Conservation (phyloP, 2,797 vertebrate genomes). For the Macropodus opercularis region DNA sequence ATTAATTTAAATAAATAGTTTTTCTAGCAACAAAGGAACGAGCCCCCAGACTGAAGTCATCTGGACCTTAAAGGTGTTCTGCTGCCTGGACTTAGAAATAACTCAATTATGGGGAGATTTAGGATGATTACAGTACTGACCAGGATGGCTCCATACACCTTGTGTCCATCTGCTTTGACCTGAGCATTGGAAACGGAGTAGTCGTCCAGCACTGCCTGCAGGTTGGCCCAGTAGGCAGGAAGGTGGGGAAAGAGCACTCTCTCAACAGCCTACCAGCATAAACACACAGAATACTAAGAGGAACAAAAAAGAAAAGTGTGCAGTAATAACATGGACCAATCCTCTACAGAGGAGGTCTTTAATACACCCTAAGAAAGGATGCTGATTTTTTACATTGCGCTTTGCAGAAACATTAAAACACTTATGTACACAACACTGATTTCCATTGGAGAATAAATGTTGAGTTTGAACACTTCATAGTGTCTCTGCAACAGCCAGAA, state of each 20-base stretch:
- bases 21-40: no score
- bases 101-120: no score
- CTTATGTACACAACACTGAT: not conserved
- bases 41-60: no score
- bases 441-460: not conserved
- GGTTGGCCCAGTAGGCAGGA: constrained; percentile 92
- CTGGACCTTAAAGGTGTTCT: no score
- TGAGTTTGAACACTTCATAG: not conserved
- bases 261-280: constrained; percentile 86
- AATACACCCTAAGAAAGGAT: no score
- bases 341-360: no score
- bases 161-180: constrained; percentile 95
- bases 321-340: not conserved
- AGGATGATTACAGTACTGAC: constrained; percentile 71
- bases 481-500: no score
- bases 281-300: not conserved
- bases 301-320: not conserved
- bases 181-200: constrained; percentile 94
- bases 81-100: no score
- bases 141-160: constrained; percentile 94
- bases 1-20: no score
- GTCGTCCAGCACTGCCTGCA: constrained; percentile 92
- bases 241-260: constrained; percentile 91
- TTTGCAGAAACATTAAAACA: not conserved
- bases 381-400: not conserved